Percentiles rank a stretch among this genome's conserved stretches.
Conservation (phyloP, 2,113 vertebrate genomes). For the Alosa alosa region DNA sequence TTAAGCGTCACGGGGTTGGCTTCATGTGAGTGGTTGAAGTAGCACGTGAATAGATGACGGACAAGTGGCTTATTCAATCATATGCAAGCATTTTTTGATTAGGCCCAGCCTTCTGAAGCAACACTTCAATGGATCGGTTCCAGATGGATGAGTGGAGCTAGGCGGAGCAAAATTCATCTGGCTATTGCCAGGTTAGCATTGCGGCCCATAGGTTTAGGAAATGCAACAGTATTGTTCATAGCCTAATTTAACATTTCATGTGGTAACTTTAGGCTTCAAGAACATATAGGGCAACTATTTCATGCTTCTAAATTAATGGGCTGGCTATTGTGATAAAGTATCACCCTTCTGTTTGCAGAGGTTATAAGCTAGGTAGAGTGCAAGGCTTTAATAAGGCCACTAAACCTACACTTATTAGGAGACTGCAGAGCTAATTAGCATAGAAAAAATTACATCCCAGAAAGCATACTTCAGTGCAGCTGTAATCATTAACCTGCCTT, state of each 20-base stretch:
- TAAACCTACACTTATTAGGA: background rate
- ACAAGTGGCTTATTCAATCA: no score
- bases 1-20: no score
- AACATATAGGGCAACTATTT: background rate
- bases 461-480: background rate
- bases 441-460: background rate
- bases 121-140: no score
- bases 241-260: background rate
- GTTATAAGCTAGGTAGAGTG: background rate
- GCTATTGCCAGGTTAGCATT: no score
- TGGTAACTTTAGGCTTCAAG: background rate
- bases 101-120: no score
- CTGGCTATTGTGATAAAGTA: background rate
- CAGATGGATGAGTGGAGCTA: no score
- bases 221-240: background rate
- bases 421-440: background rate
- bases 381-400: background rate
- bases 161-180: no score
- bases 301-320: background rate
- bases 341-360: background rate
- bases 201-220: background rate
- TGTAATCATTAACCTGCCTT: background rate
- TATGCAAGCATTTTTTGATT: no score
- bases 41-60: no score
- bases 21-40: no score